Conservation (phyloP, 2,888 invertebrate genomes). For the Rotaria sp. region DNA sequence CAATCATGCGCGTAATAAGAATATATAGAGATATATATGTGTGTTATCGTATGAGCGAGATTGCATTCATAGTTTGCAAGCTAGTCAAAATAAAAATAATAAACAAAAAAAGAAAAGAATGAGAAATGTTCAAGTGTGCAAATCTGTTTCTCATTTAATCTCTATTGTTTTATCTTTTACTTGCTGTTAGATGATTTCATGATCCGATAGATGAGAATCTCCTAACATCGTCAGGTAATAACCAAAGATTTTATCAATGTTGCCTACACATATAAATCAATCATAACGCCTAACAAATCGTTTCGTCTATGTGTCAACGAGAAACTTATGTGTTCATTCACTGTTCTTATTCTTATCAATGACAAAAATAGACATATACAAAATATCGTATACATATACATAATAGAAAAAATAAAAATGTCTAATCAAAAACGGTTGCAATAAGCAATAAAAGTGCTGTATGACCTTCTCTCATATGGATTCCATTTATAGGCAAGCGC, state of each 20-base stretch:
- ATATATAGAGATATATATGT: too few species aligned
- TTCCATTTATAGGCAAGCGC: not conserved
- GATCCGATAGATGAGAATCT: not conserved
- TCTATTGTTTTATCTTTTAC: not conserved
- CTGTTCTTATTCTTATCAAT: not conserved
- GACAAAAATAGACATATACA: not conserved
- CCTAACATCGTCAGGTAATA: not conserved
- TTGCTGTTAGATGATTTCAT: not conserved
- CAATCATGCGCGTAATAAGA: slow-evolving; percentile 15
- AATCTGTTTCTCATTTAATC: not conserved
- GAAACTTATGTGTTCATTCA: not conserved
- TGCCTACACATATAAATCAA: not conserved
- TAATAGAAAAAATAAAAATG: not conserved
- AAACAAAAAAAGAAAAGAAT: too few species aligned
- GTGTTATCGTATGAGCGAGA: not conserved
- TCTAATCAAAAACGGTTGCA: not conserved
- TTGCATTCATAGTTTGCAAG: not conserved
- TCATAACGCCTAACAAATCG: not conserved
- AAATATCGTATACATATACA: not conserved
- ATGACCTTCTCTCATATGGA: not conserved
- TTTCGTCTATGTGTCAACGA: not conserved
- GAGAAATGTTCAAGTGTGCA: too few species aligned
- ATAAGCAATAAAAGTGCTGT: not conserved
- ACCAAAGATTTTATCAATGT: not conserved
- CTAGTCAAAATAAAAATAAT: not conserved